Base-by-base conservation (phyloP, 2,113 vertebrate species). In the Prietella phreatophila region DNA sequence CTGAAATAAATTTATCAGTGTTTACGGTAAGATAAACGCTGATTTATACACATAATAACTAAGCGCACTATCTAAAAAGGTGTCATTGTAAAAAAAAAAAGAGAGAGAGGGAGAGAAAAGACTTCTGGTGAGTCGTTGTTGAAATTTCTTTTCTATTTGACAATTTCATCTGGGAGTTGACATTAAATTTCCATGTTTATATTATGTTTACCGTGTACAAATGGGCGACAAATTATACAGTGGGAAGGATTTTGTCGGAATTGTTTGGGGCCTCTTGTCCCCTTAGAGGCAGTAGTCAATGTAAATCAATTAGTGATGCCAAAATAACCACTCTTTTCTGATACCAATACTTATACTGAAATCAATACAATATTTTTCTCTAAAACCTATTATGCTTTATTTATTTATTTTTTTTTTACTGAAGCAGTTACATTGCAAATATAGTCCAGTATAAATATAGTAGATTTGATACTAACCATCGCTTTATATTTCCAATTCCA, bases 161-260 rank as follows among this genome's bases (percentile, higher is more conserved):
- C 14, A n/a, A 14, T 36, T 71, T 71, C 30, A 36, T 33, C 33
- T 30, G 15, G 30, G 36, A 71, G 15, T 14, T 69, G 67, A 65
- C 8, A 75, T 84, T 39, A 69, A 1, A 5, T 86, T 53, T 86
- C 71, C 61, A 50, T 83, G 20, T 86, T 60, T 80, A 17, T 53
- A 81, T 76, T 11, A 42, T 42, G 19, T 9, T 11, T 42, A 47
- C 22, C 47, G 27, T 47, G 1, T 76, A 30, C 20, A 76, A 4
- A 73, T 47, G 73, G 2, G 69, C n/a, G 2, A 39, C 33, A 22
- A 39, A 69, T 67, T n/a, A 67, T 30, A 7, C 36, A 73, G 19
- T 20, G 36, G 19, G 36, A 36, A 7, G 7, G 36, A 73, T 73
- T 73, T 73, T 73, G 69, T 6, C 42, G 17, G 19, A 27, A 42